Conservation (phyloP, 2,797 vertebrate genomes). For the Microctenopoma steveboyesi region DNA sequence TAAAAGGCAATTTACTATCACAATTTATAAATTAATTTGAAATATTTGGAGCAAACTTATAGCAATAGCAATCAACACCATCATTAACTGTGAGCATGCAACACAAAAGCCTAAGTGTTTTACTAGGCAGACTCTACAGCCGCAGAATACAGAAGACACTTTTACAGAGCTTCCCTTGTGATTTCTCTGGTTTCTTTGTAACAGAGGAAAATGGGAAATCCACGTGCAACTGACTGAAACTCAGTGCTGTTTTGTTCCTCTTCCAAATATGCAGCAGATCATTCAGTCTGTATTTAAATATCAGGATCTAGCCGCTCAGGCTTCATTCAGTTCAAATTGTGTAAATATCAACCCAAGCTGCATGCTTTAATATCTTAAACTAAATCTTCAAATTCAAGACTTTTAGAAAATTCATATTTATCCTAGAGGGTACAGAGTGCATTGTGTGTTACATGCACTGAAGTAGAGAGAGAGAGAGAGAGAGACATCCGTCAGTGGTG, state of each 20-base stretch:
- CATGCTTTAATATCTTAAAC: neutral
- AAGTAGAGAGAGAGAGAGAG: neutral
- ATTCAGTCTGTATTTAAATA: constrained; percentile 9
- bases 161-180: constrained; percentile 54
- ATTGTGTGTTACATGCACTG: neutral
- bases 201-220: constrained; percentile 48
- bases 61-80: neutral
- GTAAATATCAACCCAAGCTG: neutral
- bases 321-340: neutral
- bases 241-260: constrained; percentile 4
- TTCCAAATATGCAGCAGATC: constrained; percentile 14
- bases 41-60: neutral
- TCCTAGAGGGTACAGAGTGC: neutral
- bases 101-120: constrained; percentile 1
- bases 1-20: neutral
- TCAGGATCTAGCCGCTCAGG: neutral
- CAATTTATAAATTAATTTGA: neutral
- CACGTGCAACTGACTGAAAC: constrained; percentile 33
- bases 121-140: neutral
- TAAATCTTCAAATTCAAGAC: too few relatives aligned
- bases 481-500: neutral
- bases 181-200: constrained; percentile 63
- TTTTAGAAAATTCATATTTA: too few relatives aligned
- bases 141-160: constrained; percentile 31
- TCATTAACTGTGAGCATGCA: neutral